Evolutionary conservation across 2,113 vertebrate genomes (phyloP), one percentile per base, ranked within the genome.

Genomic region (Tragelaphus scriptus): DNA sequence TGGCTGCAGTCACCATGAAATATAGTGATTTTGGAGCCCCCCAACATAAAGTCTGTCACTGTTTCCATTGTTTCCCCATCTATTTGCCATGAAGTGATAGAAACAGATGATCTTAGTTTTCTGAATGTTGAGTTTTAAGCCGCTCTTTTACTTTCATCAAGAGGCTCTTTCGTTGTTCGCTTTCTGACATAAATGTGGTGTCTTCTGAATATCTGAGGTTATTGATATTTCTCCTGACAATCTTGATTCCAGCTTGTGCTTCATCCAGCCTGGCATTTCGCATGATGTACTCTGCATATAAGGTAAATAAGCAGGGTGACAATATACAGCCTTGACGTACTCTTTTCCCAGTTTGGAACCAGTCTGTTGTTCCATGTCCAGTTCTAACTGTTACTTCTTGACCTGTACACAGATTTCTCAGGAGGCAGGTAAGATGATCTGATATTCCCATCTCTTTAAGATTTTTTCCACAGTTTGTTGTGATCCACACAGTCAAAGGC

Each of bases 11-110:
- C 63, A 65, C 56, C 15, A 65, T 65, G 14, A 40, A 40, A 40
- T 9, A 7, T 15, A 65, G 30, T 65, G 63, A 65, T 65, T 65
- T 65, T 65, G 7, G 63, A 65, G 30, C 63, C 32, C 61, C 7
- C 0, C 0, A 17, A 65, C 16, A 65, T 65, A 65, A n/a, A n/a
- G 15, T 65, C 32, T 19, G 32, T n/a, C 63, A n/a, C 63, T 65
- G 32, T 65, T 65, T 17, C 15, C 63, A 65, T 17, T 65, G 63
- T 65, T n/a, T 65, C 63, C 16, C 63, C 32, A 65, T 65, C 32
- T 65, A 17, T 65, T n/a, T 65, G 15, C 32, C 63, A 65, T 65
- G 63, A 65, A 65, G 61, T 65, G 63, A 65, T 65, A n/a, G 63
- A 15, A n/a, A 32, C 15, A 65, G 16, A 65, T 65, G 32, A 65